Evolutionary conservation across 1,140 invertebrate species (phyloP).

Genomic region (Oreohelix idahoensis): DNA sequence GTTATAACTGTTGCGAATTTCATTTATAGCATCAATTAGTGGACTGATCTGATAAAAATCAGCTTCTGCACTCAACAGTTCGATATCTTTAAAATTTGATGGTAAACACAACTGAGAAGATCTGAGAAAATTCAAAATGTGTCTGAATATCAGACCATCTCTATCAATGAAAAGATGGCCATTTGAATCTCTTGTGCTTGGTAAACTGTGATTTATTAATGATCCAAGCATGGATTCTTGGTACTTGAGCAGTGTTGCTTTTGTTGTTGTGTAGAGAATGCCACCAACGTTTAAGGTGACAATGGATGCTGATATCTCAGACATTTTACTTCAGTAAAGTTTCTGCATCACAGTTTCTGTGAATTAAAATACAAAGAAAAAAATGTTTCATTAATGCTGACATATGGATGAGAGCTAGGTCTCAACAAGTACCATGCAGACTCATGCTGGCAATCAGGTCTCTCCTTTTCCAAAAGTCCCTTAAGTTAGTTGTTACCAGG

Average conservation of each 20-base stretch:
- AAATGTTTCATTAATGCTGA: too few species aligned
- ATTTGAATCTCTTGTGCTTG: conserved; percentile 58
- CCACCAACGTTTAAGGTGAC: conserved; percentile 71
- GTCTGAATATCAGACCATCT: conserved; percentile 65
- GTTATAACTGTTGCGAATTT: conserved; percentile 55
- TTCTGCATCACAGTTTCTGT: not conserved
- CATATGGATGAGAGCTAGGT: too few species aligned
- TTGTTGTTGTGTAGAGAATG: conserved; percentile 61
- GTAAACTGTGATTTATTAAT: conserved; percentile 66
- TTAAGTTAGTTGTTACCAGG: too few species aligned
- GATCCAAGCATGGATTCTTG: conserved; percentile 70
- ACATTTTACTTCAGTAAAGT: not conserved
- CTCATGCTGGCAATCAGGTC: too few species aligned
- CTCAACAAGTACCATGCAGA: too few species aligned
- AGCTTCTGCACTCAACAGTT: conserved; percentile 91
- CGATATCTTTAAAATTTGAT: conserved; percentile 88
- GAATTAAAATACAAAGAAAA: not conserved
- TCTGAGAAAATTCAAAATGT: conserved; percentile 68
- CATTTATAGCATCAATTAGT: conserved; percentile 79
- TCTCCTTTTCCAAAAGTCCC: too few species aligned
- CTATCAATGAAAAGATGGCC: conserved; percentile 69
- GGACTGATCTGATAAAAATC: conserved; percentile 90
- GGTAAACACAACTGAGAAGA: conserved; percentile 84
- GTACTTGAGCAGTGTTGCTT: conserved; percentile 63
- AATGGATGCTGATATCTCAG: conserved; percentile 38